These are phyloP conservation scores for Arothron firmamentum DNA, from an alignment of 2,113 vertebrate genomes.

Conservation along the genomic window DNA sequence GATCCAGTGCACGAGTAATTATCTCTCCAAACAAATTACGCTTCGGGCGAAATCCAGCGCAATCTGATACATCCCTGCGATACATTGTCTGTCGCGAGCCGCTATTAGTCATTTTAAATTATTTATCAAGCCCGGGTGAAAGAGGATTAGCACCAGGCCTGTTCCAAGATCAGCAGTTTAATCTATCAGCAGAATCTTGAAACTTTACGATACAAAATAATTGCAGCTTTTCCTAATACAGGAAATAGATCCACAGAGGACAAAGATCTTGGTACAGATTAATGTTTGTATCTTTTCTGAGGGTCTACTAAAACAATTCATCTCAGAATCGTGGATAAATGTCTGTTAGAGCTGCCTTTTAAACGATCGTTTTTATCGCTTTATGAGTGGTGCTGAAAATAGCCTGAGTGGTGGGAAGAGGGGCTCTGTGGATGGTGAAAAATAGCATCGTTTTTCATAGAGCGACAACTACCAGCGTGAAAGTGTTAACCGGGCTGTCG, in stretches of 20 bases:
- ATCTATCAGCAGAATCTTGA: constrained; percentile 38
- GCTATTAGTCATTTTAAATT: constrained; percentile 77
- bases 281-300: too few relatives aligned
- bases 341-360: background rate
- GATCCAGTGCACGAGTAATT: constrained; percentile 73
- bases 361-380: constrained; percentile 17
- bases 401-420: constrained; percentile 35
- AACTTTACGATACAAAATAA: constrained; percentile 24
- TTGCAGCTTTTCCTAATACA: constrained; percentile 4
- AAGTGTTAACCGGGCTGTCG: constrained; percentile 25
- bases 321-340: background rate
- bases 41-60: constrained; percentile 62
- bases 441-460: constrained; percentile 45
- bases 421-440: constrained; percentile 26
- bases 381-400: constrained; percentile 42
- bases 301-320: background rate
- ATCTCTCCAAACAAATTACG: constrained; percentile 79
- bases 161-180: constrained; percentile 42
- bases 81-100: constrained; percentile 64
- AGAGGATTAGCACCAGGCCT: constrained; percentile 56
- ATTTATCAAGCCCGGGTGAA: constrained; percentile 71
- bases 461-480: constrained; percentile 41
- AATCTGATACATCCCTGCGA: constrained; percentile 66
- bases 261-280: too few relatives aligned
- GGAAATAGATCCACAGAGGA: background rate